Evolutionary conservation across 2,888 invertebrate species (phyloP).

Genomic region (Rotaria sp.): DNA sequence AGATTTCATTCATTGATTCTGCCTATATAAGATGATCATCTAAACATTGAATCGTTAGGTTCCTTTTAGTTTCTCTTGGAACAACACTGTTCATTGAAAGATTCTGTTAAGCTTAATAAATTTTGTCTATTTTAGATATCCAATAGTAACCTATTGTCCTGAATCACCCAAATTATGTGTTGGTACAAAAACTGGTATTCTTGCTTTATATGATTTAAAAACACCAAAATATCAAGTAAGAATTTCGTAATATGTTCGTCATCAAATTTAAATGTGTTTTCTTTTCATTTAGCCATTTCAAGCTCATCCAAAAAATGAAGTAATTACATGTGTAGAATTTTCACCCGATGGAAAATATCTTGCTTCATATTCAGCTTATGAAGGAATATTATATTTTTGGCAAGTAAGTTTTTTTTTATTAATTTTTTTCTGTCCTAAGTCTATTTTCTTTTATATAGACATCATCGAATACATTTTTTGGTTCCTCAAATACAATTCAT

Average conservation of each 20-base stretch:
- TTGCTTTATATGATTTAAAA: slow-evolving; percentile 88
- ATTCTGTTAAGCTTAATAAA: too few relatives aligned
- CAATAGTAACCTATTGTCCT: slow-evolving; percentile 70
- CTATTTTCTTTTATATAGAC: background rate
- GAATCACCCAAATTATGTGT: slow-evolving; percentile 85
- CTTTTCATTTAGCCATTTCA: slow-evolving; percentile 67
- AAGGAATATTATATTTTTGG: slow-evolving; percentile 93
- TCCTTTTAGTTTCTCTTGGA: too few relatives aligned
- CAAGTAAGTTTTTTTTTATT: slow-evolving; percentile 67
- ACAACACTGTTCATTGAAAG: too few relatives aligned
- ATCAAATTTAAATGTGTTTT: background rate
- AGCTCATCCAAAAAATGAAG: slow-evolving; percentile 69
- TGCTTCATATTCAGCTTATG: slow-evolving; percentile 85
- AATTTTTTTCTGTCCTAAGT: background rate
- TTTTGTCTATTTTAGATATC: slow-evolving; percentile 67
- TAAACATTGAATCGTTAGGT: too few relatives aligned
- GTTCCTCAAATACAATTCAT: background rate
- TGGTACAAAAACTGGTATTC: slow-evolving; percentile 81
- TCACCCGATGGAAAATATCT: slow-evolving; percentile 94
- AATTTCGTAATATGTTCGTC: slow-evolving; percentile 30
- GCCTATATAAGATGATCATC: too few relatives aligned
- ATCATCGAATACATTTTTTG: background rate
- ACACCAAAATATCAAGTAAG: slow-evolving; percentile 76
- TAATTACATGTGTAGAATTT: slow-evolving; percentile 81
- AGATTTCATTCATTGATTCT: too few relatives aligned